These are phyloP conservation scores for Nomada goodeniana DNA, from an alignment of 2,888 invertebrate genomes.

Conservation along the genomic window DNA sequence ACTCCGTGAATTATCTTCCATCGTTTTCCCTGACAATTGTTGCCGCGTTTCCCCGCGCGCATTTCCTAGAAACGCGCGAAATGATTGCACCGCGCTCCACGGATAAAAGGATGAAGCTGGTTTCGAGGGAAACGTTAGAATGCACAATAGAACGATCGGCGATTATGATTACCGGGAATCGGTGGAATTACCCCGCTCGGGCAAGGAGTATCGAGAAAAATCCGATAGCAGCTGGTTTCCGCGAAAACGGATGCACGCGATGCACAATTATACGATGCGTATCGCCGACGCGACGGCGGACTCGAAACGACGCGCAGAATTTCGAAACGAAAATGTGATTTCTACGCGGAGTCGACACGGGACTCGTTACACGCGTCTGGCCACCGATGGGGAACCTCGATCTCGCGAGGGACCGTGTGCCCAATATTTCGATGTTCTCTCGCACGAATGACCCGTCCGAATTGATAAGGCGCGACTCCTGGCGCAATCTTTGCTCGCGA, in stretches of 20 bases:
- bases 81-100: too few species aligned
- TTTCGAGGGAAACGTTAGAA: background rate
- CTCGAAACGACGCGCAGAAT: slow-evolving; percentile 38
- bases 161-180: slow-evolving; percentile 27
- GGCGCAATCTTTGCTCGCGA: slow-evolving; percentile 3
- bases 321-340: slow-evolving; percentile 59
- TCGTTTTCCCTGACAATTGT: background rate
- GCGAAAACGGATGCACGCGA: slow-evolving; percentile 18
- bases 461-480: slow-evolving; percentile 46
- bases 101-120: too few species aligned
- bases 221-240: slow-evolving; percentile 39
- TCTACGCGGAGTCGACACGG: slow-evolving; percentile 11
- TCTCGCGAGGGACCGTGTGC: slow-evolving; percentile 52
- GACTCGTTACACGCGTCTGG: slow-evolving; percentile 29
- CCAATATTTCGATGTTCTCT: slow-evolving; percentile 62
- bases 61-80: too few species aligned
- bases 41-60: background rate
- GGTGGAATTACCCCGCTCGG: background rate
- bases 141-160: background rate
- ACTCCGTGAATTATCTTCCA: background rate
- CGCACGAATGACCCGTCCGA: slow-evolving; percentile 55
- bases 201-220: slow-evolving; percentile 38
- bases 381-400: slow-evolving; percentile 33
- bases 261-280: slow-evolving; percentile 46
- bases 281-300: slow-evolving; percentile 19